Evolutionary conservation across 2,113 vertebrate species (phyloP), one percentile per base, ranked within the genome.

Genomic region (Melierax canorus): DNA sequence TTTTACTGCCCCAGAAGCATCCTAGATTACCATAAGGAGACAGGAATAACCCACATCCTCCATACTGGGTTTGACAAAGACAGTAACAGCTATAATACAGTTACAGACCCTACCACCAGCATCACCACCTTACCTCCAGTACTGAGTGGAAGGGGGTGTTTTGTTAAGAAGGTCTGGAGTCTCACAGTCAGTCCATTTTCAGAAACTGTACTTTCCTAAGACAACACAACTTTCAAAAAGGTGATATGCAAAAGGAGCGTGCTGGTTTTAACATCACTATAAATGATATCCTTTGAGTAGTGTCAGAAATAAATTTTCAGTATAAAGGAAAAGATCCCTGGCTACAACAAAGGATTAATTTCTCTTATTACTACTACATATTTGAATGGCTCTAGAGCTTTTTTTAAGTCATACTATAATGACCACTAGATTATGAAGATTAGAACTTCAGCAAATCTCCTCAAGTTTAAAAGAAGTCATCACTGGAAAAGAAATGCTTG

Each of bases 151-250:
- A 99, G 94, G 2, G 98, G 94, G 38, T 98, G 98, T 88, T 98
- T 99, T 80, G 95, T 98, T 84, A 99, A 92, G 90, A 99, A 98
- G 16, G 98, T 99, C 81, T 99, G 99, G 41, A 99, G 98, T 94
- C 99, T 97, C 59, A 98, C 34, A 8, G 98, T 98, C 56, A 97
- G 97, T 55, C 98, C 98, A 0, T 95, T 98, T 41, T 98, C 98
- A 34, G 92, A 43, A 15, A 64, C 41, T 3, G 92, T 51, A 41
- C 66, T 90, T 77, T 97, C 96, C 98, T 98, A 90, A 82, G 71
- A 90, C 34, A 96, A 92, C 11, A 94, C 79, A 93, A 73, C 9
- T 73, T 29, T 50, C 59, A 53, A 18, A 23, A 63, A 50, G 32
- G 41, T 69, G 50, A 86, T 24, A 84, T 9, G 50, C 43, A 66